phyloP scores from a whole-genome alignment of 2,797 vertebrate species.

The Gymnothorax javanicus region DNA sequence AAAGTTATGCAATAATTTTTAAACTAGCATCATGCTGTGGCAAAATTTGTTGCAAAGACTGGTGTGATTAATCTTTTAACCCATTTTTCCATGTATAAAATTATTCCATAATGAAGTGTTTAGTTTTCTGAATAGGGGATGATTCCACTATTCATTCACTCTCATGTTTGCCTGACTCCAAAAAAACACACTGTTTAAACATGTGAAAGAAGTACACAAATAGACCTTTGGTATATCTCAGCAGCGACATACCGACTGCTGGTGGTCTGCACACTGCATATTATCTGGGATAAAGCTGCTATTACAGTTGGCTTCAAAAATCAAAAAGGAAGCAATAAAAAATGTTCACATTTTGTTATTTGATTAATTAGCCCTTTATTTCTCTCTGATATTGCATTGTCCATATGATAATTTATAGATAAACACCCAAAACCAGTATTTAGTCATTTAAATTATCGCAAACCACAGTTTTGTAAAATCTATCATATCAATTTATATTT shows the following conservation, averaged over 20 bases:
- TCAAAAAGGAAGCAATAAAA: background rate
- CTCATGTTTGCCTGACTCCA: conserved; percentile 17
- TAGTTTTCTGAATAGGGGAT: background rate
- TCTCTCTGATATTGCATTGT: background rate
- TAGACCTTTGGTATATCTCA: conserved; percentile 21
- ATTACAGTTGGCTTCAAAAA: background rate
- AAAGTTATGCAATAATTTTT: conserved; percentile 9
- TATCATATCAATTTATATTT: too few relatives aligned
- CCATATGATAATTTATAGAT: background rate
- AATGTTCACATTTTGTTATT: background rate
- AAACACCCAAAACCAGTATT: conserved; percentile 2
- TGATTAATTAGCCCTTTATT: background rate
- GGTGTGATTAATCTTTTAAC: background rate
- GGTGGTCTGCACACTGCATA: background rate
- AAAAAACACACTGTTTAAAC: conserved; percentile 27
- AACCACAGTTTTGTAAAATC: background rate
- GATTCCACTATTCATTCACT: background rate
- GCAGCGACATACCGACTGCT: too few relatives aligned
- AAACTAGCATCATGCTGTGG: conserved; percentile 5
- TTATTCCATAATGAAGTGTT: conserved; percentile 1
- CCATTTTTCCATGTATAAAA: background rate
- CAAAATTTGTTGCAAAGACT: background rate
- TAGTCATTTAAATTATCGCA: conserved; percentile 17
- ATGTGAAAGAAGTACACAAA: background rate
- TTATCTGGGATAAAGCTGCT: background rate